These are phyloP conservation scores for Gastracanthus pulcherrimus DNA, from an alignment of 2,888 invertebrate species.

Conservation along the genomic window DNA sequence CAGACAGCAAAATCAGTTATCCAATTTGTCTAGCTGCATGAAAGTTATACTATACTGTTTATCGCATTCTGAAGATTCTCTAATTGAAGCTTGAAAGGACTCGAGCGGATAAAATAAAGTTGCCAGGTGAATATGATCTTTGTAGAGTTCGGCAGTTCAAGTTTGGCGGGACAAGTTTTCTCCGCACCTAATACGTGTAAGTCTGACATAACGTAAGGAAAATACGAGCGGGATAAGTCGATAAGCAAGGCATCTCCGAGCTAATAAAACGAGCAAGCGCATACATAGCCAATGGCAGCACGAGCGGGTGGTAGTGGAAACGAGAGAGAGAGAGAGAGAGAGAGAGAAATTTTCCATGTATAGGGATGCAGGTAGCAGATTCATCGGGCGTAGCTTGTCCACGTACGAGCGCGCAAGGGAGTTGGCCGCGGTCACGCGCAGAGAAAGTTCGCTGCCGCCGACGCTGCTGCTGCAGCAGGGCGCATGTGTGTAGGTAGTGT, in stretches of 20 bases:
- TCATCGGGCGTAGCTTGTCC: not conserved
- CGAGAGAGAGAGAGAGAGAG: no score
- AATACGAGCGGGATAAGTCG: constrained; percentile 6
- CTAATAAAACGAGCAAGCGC: constrained; percentile 16
- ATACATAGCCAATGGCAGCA: not conserved
- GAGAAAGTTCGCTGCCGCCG: not conserved
- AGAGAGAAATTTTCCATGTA: not conserved
- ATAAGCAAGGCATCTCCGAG: constrained; percentile 8
- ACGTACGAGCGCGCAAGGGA: no score
- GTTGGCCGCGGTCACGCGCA: not conserved
- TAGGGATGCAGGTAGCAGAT: not conserved
- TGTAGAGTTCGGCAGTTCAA: no score
- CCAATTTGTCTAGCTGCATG: no score
- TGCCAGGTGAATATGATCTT: no score
- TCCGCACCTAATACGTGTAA: not conserved
- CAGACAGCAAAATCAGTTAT: no score
- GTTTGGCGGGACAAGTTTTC: not conserved
- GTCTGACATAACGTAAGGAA: not conserved
- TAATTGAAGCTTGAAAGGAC: no score
- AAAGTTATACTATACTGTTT: no score
- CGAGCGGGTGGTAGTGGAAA: not conserved
- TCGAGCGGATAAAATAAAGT: no score
- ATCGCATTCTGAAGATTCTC: no score
- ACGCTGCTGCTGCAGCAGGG: not conserved
- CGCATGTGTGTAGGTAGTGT: not conserved